Base-by-base conservation (phyloP, 2,888 invertebrate species). In the Sinopyrophorus schimmeli region DNA sequence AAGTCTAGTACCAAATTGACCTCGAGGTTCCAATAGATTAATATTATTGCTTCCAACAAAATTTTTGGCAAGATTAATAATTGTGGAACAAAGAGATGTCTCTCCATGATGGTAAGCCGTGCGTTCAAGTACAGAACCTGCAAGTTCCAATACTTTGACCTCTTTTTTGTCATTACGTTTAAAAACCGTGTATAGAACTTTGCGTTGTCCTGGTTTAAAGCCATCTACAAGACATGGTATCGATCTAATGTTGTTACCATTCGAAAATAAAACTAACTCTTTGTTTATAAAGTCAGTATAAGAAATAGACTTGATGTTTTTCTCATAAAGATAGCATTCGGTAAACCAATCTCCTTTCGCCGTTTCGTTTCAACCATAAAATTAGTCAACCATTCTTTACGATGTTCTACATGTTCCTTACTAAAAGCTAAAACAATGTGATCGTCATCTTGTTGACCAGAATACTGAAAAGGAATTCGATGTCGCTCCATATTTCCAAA, bases 21-120 rank as follows among this genome's bases (percentile, higher is more conserved):
- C 99, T 57, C 89, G 85, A 1, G 99, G 99, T 72, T 90, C 86
- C 39, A 99, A 76, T 12, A 99, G 70, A 73, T 99, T 99, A 47
- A 99, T 87, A 68, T 99, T 99, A 74, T 99, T 99, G 7, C 94
- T 94, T 5, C 99, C 99, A 3, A 99, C 93, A 74, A 85, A 99
- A 75, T 99, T 95, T 71, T 99, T 98, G 0, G 99, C 99, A 71
- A 99, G 80, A 73, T 93, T 94, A 24, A 99, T 89, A 62, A 99
- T 99, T 0, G 99, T 99, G 71, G 87, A 83, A 77, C 92, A 91
- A 6, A 99, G 78, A 0, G 98, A 97, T 56, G 79, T 82, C 76
- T 99, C 99, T 66, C 99, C 99, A 68, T 99, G 99, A 80, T 99
- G 99, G 72, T 99, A 99, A 1, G 97, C 96, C 0, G 97, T 96